A percentile compares a stretch with the other conserved stretches of the same genome.
Evolutionary conservation across 2,888 invertebrate species (phyloP).

Genomic region (Morinoia aosen): DNA sequence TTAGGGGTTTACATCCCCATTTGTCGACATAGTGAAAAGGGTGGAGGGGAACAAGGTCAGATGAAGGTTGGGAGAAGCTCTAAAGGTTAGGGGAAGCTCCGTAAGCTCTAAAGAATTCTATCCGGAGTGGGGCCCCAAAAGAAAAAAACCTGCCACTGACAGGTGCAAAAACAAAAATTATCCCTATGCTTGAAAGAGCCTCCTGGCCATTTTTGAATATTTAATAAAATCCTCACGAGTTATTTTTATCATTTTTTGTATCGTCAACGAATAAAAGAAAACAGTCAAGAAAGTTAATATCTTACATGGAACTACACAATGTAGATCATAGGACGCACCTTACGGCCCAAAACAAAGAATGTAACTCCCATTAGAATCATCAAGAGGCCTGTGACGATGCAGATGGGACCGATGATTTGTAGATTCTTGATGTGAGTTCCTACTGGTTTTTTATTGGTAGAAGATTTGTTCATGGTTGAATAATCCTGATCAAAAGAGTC

Average conservation of each 20-base stretch:
- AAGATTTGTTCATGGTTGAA: neutral
- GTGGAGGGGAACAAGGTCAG: no score
- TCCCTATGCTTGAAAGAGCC: neutral
- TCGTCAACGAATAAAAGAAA: no score
- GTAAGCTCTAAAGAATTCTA: no score
- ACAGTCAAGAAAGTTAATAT: no score
- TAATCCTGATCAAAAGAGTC: neutral
- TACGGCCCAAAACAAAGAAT: slow-evolving; percentile 59
- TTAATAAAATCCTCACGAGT: neutral
- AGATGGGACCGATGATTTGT: slow-evolving; percentile 61
- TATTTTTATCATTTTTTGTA: no score
- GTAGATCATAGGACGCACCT: slow-evolving; percentile 36
- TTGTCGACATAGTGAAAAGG: no score
- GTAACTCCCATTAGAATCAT: slow-evolving; percentile 61
- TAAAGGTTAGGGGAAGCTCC: no score
- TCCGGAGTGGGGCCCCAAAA: no score
- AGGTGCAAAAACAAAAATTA: neutral
- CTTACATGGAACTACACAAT: neutral
- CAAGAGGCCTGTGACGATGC: slow-evolving; percentile 59
- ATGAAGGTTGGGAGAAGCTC: no score
- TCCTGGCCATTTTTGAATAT: neutral
- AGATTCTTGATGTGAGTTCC: slow-evolving; percentile 35
- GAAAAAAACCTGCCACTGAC: no score
- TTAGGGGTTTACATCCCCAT: no score
- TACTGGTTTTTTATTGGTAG: neutral